These are phyloP conservation scores for Diploscapter pachys DNA, from an alignment of 1,140 invertebrate species.

Conservation along the genomic window DNA sequence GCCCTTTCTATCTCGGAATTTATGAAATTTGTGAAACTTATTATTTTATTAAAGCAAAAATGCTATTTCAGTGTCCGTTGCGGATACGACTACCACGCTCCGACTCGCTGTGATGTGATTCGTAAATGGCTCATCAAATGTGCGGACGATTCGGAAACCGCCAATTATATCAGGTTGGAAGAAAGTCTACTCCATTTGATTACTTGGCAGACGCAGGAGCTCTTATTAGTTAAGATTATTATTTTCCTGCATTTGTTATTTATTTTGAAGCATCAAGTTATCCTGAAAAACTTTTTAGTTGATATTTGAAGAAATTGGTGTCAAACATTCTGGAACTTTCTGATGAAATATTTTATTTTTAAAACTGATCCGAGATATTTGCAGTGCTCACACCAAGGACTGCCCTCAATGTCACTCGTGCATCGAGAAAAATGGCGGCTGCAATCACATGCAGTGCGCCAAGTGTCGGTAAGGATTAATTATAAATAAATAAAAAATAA, in stretches of 20 bases:
- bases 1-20: conserved; percentile 8
- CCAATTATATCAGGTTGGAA: conserved; percentile 78
- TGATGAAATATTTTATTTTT: no score
- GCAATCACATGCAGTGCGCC: conserved; percentile 98
- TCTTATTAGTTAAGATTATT: no score
- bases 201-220: no score
- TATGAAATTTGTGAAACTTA: not conserved
- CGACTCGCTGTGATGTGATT: conserved; percentile 91
- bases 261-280: no score
- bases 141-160: conserved; percentile 97
- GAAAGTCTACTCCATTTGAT: conserved; percentile 15
- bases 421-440: conserved; percentile 99
- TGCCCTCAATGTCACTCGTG: conserved; percentile 98
- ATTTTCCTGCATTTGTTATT: no score
- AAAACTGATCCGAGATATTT: conserved; percentile 10
- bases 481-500: no score
- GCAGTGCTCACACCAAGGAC: conserved; percentile 62
- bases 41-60: conserved; percentile 11
- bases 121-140: conserved; percentile 98
- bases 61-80: conserved; percentile 73
- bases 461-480: conserved; percentile 72
- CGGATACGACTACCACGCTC: conserved; percentile 93
- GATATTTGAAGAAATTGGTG: no score
- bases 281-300: no score
- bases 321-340: no score